A percentile compares a stretch with the other conserved stretches of the same genome.
Evolutionary conservation across 2,888 invertebrate species (phyloP).

Genomic region (Conchocele bisecta): DNA sequence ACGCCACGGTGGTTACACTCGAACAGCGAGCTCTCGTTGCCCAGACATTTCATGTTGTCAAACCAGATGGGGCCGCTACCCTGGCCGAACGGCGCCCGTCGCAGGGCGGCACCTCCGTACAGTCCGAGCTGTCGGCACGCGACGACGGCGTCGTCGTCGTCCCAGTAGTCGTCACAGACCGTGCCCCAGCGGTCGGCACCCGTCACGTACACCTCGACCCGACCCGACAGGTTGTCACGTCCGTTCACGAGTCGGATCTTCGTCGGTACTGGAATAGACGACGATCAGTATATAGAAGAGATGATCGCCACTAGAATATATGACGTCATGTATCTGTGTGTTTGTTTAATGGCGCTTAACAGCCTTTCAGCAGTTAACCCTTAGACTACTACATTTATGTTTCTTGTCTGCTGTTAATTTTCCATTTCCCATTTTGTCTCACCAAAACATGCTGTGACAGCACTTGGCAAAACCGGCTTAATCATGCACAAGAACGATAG

Average conservation of each 20-base stretch:
- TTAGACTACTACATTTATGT: background rate
- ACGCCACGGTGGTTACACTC: conserved; percentile 66
- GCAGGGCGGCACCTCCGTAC: conserved; percentile 60
- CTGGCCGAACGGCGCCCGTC: conserved; percentile 57
- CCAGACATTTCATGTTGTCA: conserved; percentile 69
- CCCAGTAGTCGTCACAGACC: conserved; percentile 72
- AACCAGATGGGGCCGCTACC: conserved; percentile 74
- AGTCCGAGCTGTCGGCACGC: conserved; percentile 67
- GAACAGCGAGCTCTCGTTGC: conserved; percentile 62
- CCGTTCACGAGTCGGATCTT: conserved; percentile 87
- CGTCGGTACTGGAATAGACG: conserved; percentile 76
- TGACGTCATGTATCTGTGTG: background rate
- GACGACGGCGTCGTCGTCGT: conserved; percentile 64
- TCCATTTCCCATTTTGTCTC: too few relatives aligned
- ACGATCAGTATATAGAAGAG: background rate
- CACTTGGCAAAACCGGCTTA: too few relatives aligned
- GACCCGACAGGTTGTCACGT: conserved; percentile 85
- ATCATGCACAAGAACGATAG: too few relatives aligned
- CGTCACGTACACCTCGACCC: conserved; percentile 86
- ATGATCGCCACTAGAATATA: background rate
- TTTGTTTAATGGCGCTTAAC: background rate
- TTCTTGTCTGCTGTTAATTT: too few relatives aligned
- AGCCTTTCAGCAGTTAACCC: background rate
- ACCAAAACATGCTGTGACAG: too few relatives aligned
- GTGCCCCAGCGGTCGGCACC: conserved; percentile 72